Base-by-base conservation (phyloP, 92 coral and sea anemone species). In the Actinostola sp. region DNA sequence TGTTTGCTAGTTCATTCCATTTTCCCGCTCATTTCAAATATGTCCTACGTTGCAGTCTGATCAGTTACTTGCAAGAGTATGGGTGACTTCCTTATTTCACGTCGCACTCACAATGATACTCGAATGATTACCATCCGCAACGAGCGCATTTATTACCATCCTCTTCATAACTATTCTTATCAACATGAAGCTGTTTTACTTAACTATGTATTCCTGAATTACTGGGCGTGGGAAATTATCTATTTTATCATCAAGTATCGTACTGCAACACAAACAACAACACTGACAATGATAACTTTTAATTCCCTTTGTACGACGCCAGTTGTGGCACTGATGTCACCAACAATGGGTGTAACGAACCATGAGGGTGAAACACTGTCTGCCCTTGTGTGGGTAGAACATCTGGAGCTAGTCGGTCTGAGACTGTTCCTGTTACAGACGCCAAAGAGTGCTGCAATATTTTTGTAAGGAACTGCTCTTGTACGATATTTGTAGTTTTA, bases 371-470 rank as follows among this genome's bases (percentile, higher is more conserved):
- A 8, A 42, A 33, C 20, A 24, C 2, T 30, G 25, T 12, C 25
- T 38, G 63, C 63, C 63, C 63, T 3, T 17, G 62, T 27, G 74
- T 48, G 72, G 61, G 62, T 9, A 31, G 23, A 68, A 68, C 63
- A 68, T 68, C 74, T 68, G 74, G 74, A 36, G 38, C n/a, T n/a
- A n/a, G n/a, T 56, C 41, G 61, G 50, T 12, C 10, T 64, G 41
- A 24, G 8, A 46, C 53, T 61, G 25, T 68, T 50, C 74, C 63
- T 68, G 61, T 68, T 68, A 68, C 17, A 51, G 57, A 68, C 63
- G 62, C 61, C 74, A 31, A 31, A 0, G 32, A 32, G 61, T 51
- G 74, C 28, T 51, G 74, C 50, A 33, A 52, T 68, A 62, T 68
- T 56, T 68, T 55, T 19, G 34, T 26, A 17, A 50, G 50, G 8